A percentile compares a stretch with the other conserved stretches of the same genome.
phyloP scores from a whole-genome alignment of 2,797 vertebrate genomes.

The Orestias chungarensis region DNA sequence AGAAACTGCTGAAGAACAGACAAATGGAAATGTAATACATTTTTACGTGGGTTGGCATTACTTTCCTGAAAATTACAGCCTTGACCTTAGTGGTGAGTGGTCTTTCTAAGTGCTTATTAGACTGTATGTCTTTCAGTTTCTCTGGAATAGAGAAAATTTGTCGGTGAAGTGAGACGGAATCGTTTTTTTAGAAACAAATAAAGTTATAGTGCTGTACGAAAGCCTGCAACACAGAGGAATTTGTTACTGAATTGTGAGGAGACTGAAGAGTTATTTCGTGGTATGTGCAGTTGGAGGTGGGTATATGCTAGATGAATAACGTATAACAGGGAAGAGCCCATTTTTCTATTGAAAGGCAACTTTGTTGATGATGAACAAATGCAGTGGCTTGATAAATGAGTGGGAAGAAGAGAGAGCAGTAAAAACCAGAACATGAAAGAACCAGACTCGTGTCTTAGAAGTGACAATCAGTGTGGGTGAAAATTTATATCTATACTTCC shows the following conservation, averaged over 20 bases:
- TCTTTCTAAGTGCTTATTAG: neutral
- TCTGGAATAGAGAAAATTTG: neutral
- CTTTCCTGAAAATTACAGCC: constrained; percentile 6
- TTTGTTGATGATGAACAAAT: neutral
- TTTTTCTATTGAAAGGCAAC: neutral
- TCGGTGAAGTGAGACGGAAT: neutral
- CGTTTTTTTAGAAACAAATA: neutral
- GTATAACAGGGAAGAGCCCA: neutral
- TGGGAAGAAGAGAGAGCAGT: constrained; percentile 3
- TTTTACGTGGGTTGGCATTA: neutral
- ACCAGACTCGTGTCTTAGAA: neutral
- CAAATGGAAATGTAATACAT: neutral
- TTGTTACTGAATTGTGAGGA: neutral
- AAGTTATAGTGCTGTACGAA: neutral
- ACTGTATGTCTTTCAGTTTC: neutral
- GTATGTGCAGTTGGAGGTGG: neutral
- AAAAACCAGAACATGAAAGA: neutral
- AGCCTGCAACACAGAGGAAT: neutral
- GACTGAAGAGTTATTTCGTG: neutral
- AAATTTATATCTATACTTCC: neutral
- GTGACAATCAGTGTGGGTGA: neutral
- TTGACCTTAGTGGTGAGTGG: neutral
- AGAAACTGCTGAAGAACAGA: neutral
- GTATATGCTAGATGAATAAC: neutral
- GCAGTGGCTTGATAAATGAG: neutral